These are phyloP conservation scores for Lasioglossum pauxillum DNA, from an alignment of 2,888 invertebrate species.

Conservation along the genomic window DNA sequence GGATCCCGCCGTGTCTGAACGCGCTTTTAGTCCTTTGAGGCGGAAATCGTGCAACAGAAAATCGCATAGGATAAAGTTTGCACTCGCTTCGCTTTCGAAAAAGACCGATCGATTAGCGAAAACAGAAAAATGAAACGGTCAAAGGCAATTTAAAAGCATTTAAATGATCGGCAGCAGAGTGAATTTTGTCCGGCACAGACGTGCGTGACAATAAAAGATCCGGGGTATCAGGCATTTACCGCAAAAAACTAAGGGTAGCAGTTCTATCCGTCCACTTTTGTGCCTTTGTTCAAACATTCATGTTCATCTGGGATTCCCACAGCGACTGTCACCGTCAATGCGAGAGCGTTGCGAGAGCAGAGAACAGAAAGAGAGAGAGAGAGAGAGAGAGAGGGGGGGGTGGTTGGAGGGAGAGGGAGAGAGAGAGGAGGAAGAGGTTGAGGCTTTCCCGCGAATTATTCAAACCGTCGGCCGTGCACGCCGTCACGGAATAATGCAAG, in stretches of 20 bases:
- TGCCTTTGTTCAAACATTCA: slow-evolving; percentile 10
- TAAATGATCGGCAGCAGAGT: neutral
- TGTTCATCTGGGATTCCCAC: slow-evolving; percentile 12
- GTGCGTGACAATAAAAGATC: neutral
- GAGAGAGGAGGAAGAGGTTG: neutral
- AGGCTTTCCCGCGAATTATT: slow-evolving; percentile 1
- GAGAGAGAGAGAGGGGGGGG: neutral
- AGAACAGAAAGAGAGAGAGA: neutral
- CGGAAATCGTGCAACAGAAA: neutral
- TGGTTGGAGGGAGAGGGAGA: neutral
- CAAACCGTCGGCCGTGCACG: neutral
- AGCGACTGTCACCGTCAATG: slow-evolving; percentile 5
- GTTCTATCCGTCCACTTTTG: neutral
- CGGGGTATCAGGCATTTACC: neutral
- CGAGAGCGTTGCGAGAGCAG: neutral
- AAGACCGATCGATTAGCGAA: neutral
- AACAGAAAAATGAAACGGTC: neutral
- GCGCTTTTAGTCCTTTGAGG: fast-evolving
- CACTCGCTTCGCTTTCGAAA: neutral
- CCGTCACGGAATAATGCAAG: slow-evolving; percentile 15
- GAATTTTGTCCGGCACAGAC: neutral
- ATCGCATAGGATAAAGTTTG: neutral
- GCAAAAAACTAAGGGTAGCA: slow-evolving; percentile 3
- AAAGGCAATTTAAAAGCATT: neutral
- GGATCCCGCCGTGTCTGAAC: no score